phyloP scores from a whole-genome alignment of 1,140 invertebrate genomes.

The Nebria ingens region DNA sequence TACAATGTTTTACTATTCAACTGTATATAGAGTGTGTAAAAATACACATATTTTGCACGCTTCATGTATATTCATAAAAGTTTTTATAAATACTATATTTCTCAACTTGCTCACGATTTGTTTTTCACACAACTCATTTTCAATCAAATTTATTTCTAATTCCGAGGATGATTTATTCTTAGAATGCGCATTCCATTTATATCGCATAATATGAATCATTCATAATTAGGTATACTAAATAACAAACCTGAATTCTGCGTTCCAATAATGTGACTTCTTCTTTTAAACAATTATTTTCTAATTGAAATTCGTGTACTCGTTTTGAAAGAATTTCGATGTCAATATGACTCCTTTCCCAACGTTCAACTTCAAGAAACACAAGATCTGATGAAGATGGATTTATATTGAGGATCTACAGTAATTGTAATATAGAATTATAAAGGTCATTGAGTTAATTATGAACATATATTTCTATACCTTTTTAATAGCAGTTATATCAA shows the following conservation, averaged over 20 bases:
- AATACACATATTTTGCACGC: too few relatives aligned
- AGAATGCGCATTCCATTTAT: too few relatives aligned
- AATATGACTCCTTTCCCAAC: slow-evolving; percentile 59
- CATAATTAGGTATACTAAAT: slow-evolving; percentile 3
- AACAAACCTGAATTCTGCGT: slow-evolving; percentile 51
- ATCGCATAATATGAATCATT: slow-evolving; percentile 11
- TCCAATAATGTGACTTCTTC: slow-evolving; percentile 57
- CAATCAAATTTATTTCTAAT: too few relatives aligned
- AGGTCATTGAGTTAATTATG: too few relatives aligned
- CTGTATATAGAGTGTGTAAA: too few relatives aligned
- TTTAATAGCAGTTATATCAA: slow-evolving; percentile 57
- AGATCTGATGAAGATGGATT: slow-evolving; percentile 41
- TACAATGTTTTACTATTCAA: too few relatives aligned
- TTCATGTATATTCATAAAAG: too few relatives aligned
- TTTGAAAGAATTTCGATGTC: slow-evolving; percentile 54
- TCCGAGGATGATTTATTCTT: too few relatives aligned
- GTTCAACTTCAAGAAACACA: slow-evolving; percentile 52
- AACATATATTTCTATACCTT: slow-evolving; percentile 43
- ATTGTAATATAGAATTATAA: slow-evolving; percentile 14
- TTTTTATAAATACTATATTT: too few relatives aligned
- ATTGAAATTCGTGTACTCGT: slow-evolving; percentile 42
- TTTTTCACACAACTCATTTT: too few relatives aligned
- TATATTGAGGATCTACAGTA: slow-evolving; percentile 38
- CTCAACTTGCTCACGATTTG: too few relatives aligned
- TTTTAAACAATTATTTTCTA: slow-evolving; percentile 46